Evolutionary conservation across 92 coral and sea anemone species (phyloP), one percentile per base, ranked within the genome.

Genomic region (Metridium senile): DNA sequence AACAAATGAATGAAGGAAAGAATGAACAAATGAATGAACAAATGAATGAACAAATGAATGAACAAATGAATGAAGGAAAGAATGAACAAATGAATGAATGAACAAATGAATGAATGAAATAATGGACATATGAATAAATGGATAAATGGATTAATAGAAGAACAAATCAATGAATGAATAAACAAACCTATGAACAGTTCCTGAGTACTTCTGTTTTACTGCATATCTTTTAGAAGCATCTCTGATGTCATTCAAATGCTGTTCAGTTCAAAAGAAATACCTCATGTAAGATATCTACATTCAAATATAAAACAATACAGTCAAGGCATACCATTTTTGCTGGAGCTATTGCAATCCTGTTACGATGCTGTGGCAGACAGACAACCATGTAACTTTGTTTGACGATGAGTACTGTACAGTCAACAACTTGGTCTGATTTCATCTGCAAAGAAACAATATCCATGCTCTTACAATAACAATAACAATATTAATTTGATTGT

Each of bases 181-280:
- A 54, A 21, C 72, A 31, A 79, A 92, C 97, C 83, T 85, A 35
- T 83, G 90, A 47, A 91, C 87, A 33, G 74, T 20, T 26, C 90
- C 93, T 18, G 81, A 70, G 49, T 84, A 93, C 26, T 82, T 82
- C 68, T 84, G 93, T 9, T 96, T 97, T 28, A 93, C 76, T 7
- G 81, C 90, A 86, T 91, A 93, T 32, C 89, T 83, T 74, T 84
- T 93, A 65, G 97, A 83, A 29, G 97, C 88, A 77, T 93, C 96
- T 61, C 91, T 75, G 61, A 93, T 84, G 66, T 93, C 98, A 68
- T 93, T 93, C 72, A 93, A 87, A 81, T 88, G 89, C 98, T 93
- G 70, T 17, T 63, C n/a, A n/a, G n/a, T n/a, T n/a, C n/a, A n/a
- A n/a, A n/a, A n/a, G n/a, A n/a, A n/a, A n/a, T n/a, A n/a, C n/a